phyloP scores from a whole-genome alignment of 2,888 invertebrate species.

The Cyclophora albipunctata region DNA sequence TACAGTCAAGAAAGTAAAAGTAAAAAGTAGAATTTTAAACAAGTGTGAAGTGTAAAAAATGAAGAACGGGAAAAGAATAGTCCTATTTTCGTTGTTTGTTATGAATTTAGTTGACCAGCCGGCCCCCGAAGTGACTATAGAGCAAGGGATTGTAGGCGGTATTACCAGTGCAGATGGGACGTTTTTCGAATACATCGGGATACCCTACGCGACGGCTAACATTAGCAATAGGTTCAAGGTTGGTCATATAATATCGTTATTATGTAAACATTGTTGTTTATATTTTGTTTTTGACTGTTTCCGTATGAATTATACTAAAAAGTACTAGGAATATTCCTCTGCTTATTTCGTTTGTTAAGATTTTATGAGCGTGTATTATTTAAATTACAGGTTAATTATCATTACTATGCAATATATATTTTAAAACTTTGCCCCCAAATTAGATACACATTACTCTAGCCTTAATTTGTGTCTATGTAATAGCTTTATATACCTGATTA shows the following conservation, averaged over 20 bases:
- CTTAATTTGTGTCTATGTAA: too few relatives aligned
- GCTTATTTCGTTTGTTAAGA: too few relatives aligned
- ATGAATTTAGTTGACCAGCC: conserved; percentile 60
- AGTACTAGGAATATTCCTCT: too few relatives aligned
- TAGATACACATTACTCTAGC: too few relatives aligned
- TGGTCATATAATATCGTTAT: conserved; percentile 9
- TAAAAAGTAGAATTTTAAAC: neutral
- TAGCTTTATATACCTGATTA: neutral
- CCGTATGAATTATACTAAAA: too few relatives aligned
- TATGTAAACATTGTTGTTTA: neutral
- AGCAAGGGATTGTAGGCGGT: conserved; percentile 57
- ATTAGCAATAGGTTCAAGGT: conserved; percentile 56
- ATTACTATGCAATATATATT: too few relatives aligned
- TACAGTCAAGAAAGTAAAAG: neutral
- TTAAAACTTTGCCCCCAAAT: too few relatives aligned
- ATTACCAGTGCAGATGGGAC: conserved; percentile 53
- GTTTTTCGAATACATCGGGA: conserved; percentile 57
- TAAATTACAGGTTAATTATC: too few relatives aligned
- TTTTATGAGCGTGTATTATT: too few relatives aligned
- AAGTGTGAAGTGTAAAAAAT: conserved; percentile 25
- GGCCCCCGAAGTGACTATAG: conserved; percentile 52
- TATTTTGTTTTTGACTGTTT: too few relatives aligned
- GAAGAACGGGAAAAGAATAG: conserved; percentile 41
- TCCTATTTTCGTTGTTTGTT: conserved; percentile 51
- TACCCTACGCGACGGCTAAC: conserved; percentile 56